Percentiles rank a stretch among this genome's conserved stretches.
Conservation (phyloP, 2,113 vertebrate genomes). For the Syrrhaptes paradoxus region DNA sequence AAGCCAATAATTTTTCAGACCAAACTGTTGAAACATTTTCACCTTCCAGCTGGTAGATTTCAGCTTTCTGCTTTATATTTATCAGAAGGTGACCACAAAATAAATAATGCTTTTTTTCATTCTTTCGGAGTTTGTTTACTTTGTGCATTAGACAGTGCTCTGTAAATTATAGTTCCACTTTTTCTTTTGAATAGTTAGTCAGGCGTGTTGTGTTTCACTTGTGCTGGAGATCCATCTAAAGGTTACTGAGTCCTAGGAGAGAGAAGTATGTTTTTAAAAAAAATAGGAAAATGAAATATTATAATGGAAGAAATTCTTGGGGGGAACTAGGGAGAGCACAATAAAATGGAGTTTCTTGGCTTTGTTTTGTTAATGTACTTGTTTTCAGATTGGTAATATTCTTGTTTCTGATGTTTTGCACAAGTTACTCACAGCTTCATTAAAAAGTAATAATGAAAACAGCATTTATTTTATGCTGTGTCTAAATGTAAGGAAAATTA, state of each 20-base stretch:
- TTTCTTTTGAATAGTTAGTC: background rate
- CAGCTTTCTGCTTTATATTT: background rate
- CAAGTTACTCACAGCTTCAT: background rate
- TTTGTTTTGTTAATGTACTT: background rate
- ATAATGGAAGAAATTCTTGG: background rate
- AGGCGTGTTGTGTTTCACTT: background rate
- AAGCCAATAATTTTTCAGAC: background rate
- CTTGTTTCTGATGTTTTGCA: background rate
- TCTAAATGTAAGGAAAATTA: background rate
- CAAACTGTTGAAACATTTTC: background rate
- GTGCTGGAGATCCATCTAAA: background rate
- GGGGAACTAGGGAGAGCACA: background rate
- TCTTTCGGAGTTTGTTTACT: constrained; percentile 6
- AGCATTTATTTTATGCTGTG: background rate
- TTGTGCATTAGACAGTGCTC: constrained; percentile 12
- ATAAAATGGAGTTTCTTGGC: background rate
- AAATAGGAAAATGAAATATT: background rate
- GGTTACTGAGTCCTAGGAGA: background rate
- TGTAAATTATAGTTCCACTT: background rate
- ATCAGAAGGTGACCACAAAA: background rate
- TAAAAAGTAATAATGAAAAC: background rate
- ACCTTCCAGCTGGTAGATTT: background rate
- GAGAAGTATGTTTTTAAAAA: background rate
- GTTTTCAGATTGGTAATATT: background rate
- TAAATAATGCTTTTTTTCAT: background rate